Base-by-base conservation (phyloP, 2,113 vertebrate genomes). In the Dipodomys merriami region DNA sequence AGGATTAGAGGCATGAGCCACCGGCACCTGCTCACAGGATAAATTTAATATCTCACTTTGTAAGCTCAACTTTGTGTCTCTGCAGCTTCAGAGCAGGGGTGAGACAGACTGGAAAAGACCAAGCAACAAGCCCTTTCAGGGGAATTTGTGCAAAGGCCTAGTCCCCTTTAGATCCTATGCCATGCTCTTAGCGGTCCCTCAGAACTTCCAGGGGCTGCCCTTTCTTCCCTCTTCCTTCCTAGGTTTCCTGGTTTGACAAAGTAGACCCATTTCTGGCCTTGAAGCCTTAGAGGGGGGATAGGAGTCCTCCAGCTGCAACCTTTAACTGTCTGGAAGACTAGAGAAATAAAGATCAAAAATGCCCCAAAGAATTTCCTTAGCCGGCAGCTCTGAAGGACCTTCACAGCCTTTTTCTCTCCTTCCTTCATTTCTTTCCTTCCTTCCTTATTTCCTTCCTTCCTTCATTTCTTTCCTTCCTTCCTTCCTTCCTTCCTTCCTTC, bases 241-340 rank as follows among this genome's bases (percentile, higher is more conserved):
- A 53, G 7, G 10, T 78, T 93, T 95, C 83, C 86, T 65, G 80
- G 39, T 77, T 33, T 72, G 33, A 90, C 83, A 88, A 83, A 88
- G 18, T 60, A 10, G 46, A 90, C 29, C 46, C 91, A 71, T 86
- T 88, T 85, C 71, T 88, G 67, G 29, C n/a, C 60, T 85, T 65
- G 84, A 65, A 39, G 68, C 25, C 46, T 68, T 30, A 19, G 4
- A 22, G 29, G 15, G 15, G 86, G 29, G 69, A 22, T 30, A 15
- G 19, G 60, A 86, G 12, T 57, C 35, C 67, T 77, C 62, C 4
- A 71, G 49, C 27, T 68, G 44, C 33, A 88, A 83, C 71, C 33
- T 87, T 87, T 60, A 68, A 76, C 15, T 68, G 39, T 16, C 80
- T 85, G 49, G 44, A 67, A 7, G 9, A 11, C 20, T 77, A 35